phyloP scores from a whole-genome alignment of 92 coral and sea anemone species.

The Palythoa grandis region DNA sequence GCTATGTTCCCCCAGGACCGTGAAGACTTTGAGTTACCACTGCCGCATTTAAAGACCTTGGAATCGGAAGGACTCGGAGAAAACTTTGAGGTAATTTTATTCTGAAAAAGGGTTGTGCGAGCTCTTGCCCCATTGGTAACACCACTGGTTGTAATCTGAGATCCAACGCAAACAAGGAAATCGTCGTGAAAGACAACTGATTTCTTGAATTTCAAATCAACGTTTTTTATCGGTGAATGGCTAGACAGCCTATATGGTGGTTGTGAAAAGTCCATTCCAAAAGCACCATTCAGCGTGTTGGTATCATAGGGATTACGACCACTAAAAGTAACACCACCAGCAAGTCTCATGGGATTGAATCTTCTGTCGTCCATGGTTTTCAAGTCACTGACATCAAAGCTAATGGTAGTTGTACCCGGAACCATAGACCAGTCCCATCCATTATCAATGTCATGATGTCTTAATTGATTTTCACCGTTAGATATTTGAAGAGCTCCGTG shows the following conservation, averaged over 20 bases:
- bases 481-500: constrained; percentile 45
- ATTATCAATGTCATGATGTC: constrained; percentile 23
- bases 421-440: constrained; percentile 58
- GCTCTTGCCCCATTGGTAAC: background rate
- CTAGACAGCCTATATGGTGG: background rate
- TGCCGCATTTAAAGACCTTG: background rate
- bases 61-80: background rate
- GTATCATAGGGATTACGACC: background rate
- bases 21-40: background rate
- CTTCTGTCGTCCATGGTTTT: background rate
- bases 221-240: background rate
- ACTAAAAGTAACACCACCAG: background rate
- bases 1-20: background rate
- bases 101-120: constrained; percentile 51
- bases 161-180: background rate
- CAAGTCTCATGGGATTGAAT: background rate
- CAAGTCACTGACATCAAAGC: background rate
- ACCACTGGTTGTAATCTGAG: constrained; percentile 1
- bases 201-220: background rate
- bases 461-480: constrained; percentile 40
- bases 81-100: background rate
- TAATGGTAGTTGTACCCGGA: constrained; percentile 50
- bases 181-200: background rate
- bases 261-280: background rate
- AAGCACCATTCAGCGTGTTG: background rate